Percentiles rank a stretch among this genome's conserved stretches.
Evolutionary conservation across 1,140 invertebrate genomes (phyloP).

Genomic region (Saxidomus purpurata): DNA sequence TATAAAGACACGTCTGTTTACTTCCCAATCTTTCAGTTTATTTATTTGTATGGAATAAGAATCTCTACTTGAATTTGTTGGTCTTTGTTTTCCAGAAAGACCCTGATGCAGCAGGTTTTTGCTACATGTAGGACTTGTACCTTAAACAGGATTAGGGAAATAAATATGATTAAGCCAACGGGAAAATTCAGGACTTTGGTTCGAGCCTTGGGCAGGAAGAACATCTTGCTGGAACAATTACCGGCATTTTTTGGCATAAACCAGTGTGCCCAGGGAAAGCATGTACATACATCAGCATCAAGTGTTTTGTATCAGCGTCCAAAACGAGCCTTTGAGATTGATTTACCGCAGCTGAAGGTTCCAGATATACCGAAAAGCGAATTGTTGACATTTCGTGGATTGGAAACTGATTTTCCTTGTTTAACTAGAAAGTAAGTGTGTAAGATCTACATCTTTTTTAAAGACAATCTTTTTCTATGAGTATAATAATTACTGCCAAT

Average conservation of each 20-base stretch:
- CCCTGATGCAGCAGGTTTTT: not conserved
- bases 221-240: not conserved
- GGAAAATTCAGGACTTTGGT: not conserved
- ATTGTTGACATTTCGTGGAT: slow-evolving; percentile 71
- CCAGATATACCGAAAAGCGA: slow-evolving; percentile 54
- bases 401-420: slow-evolving; percentile 82
- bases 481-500: too few relatives aligned
- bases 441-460: too few relatives aligned
- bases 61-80: too few relatives aligned
- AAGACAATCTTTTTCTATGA: too few relatives aligned
- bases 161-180: not conserved
- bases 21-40: too few relatives aligned
- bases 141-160: not conserved
- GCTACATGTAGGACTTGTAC: not conserved
- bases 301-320: not conserved
- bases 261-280: not conserved
- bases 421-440: slow-evolving; percentile 80
- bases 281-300: slow-evolving; percentile 2
- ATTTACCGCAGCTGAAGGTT: slow-evolving; percentile 68
- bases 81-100: too few relatives aligned
- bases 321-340: slow-evolving; percentile 4
- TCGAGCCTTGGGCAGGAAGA: not conserved
- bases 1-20: too few relatives aligned
- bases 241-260: not conserved
- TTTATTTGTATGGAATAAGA: too few relatives aligned